Evolutionary conservation across 2,888 invertebrate genomes (phyloP).

Genomic region (Oscheius sp.): DNA sequence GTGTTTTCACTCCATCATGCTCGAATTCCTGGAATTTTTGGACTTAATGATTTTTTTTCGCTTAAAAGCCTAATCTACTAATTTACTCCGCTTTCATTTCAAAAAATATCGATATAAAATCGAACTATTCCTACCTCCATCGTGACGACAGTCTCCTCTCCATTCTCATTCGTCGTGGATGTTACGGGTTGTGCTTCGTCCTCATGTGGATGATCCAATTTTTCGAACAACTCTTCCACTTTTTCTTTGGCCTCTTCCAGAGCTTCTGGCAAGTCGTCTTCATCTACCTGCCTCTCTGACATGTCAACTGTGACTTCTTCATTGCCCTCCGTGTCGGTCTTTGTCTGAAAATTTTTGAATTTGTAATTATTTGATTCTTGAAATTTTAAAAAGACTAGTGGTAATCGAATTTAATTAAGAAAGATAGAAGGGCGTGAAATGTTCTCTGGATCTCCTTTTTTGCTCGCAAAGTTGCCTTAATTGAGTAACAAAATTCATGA

Average conservation of each 20-base stretch:
- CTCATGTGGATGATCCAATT: constrained; percentile 23
- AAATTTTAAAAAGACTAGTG: not conserved
- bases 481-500: not conserved
- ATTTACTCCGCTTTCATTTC: too few species aligned
- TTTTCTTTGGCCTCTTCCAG: constrained; percentile 43
- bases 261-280: constrained; percentile 39
- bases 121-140: constrained; percentile 41
- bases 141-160: constrained; percentile 42
- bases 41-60: not conserved
- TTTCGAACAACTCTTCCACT: constrained; percentile 40
- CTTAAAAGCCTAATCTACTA: too few species aligned
- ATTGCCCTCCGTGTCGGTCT: constrained; percentile 40
- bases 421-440: not conserved
- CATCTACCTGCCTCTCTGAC: constrained; percentile 33
- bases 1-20: constrained; percentile 35
- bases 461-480: not conserved
- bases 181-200: constrained; percentile 32
- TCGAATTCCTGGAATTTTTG: constrained; percentile 33
- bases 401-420: not conserved
- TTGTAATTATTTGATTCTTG: not conserved
- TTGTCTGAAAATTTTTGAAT: constrained; percentile 34
- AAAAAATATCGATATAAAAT: not conserved
- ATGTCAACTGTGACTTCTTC: constrained; percentile 37
- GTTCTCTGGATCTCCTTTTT: not conserved
- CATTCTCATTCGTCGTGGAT: constrained; percentile 36